Percentiles rank a stretch among this genome's conserved stretches.
These are phyloP conservation scores for Girardinichthys multiradiatus DNA, from an alignment of 2,113 vertebrate species.

Conservation along the genomic window DNA sequence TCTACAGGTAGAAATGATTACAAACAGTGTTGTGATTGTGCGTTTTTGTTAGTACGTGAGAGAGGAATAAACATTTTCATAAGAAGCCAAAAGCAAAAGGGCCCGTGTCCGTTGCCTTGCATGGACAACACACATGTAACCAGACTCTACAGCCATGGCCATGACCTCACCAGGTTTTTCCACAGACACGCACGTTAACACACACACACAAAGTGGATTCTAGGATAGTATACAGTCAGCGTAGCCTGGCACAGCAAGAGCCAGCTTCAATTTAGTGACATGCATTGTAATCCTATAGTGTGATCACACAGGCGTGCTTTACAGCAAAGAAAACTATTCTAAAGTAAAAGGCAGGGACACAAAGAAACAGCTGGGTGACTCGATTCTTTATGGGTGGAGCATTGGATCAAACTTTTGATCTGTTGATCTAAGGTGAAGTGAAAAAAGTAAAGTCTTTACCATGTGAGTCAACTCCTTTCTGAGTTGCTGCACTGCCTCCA, in stretches of 20 bases:
- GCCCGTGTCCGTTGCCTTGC: constrained; percentile 53
- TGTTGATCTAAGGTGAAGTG: constrained; percentile 39
- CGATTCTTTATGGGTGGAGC: constrained; percentile 35
- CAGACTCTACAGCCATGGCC: constrained; percentile 62
- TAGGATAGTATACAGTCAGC: constrained; percentile 52
- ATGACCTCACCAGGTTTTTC: constrained; percentile 79
- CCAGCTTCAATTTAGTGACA: constrained; percentile 63
- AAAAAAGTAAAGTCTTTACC: constrained; percentile 25
- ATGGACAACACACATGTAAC: constrained; percentile 70
- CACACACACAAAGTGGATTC: constrained; percentile 29
- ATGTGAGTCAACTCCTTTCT: constrained; percentile 28
- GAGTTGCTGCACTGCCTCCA: not conserved
- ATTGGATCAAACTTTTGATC: constrained; percentile 43
- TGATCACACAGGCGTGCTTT: constrained; percentile 58
- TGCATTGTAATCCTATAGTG: constrained; percentile 73
- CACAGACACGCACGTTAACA: constrained; percentile 39
- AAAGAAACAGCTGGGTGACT: constrained; percentile 47
- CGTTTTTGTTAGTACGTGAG: not conserved
- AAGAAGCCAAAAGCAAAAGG: constrained; percentile 41
- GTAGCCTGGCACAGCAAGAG: constrained; percentile 66
- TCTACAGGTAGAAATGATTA: constrained; percentile 2
- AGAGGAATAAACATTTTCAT: constrained; percentile 30
- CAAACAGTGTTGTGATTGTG: not conserved
- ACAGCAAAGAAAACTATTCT: constrained; percentile 61
- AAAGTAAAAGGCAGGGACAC: constrained; percentile 49